Evolutionary conservation across 2,888 invertebrate species (phyloP), one percentile per base, ranked within the genome.

Genomic region (Sesamia inferens): DNA sequence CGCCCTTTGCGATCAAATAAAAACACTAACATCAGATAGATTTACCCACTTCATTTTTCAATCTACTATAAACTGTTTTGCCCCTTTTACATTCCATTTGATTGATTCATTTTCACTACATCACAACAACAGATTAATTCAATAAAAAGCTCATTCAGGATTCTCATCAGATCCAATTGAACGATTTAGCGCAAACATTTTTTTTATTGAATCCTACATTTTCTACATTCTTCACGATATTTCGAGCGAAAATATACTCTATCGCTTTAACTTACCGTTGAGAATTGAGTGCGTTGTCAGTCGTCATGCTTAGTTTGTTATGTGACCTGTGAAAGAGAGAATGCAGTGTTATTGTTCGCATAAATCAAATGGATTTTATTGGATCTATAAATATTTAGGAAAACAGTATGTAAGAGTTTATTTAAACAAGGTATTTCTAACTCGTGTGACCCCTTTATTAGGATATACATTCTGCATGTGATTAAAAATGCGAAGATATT

Each of bases 201-300:
- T 54, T 68, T 67, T 63, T n/a, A 74, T 71, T 70, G 67, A 67
- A 81, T 42, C n/a, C 10, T 10, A 13, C 8, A 58, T 69, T 58
- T 67, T 31, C 47, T 24, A 47, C n/a, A 55, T 57, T 44, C 16
- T 51, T 39, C 19, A 16, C 16, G 13, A 63, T 14, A n/a, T 42
- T 16, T 66, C 5, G 3, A 57, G 6, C 7, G 0, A 79, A 77
- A 65, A 31, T 62, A 5, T 5, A 58, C 61, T 44, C 54, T 71
- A 58, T 14, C 0, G 0, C 19, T 68, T 47, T 2, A 42, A 78
- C 92, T 91, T 90, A 94, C 95, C 95, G 90, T 90, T 95, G 95
- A 78, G 95, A 94, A 88, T 95, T 95, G 82, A 95, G 92, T 42
- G 93, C 93, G 90, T 90, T 94, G 90, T 95, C 95, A 24, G 94